Conservation (phyloP, 35 echinoderm and acorn worm genomes). For the Diadema setosum region DNA sequence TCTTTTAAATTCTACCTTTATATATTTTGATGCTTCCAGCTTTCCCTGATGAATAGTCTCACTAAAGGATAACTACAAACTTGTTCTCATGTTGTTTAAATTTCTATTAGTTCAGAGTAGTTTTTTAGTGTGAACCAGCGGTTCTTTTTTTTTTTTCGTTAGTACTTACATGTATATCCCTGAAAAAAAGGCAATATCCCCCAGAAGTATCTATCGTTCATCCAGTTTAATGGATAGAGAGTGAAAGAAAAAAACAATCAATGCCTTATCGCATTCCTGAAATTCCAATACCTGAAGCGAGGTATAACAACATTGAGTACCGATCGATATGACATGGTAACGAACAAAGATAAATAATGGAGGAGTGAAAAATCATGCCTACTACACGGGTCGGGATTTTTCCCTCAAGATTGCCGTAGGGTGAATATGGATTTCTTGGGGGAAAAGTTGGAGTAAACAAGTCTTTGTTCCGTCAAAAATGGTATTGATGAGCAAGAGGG, state of each 20-base stretch:
- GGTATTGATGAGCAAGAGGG: not conserved
- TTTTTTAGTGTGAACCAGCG: not conserved
- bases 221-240: too few relatives aligned
- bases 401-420: not conserved
- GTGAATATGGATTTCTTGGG: not conserved
- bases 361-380: conserved; percentile 1
- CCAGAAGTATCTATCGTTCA: too few relatives aligned
- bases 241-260: not conserved
- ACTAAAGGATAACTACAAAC: too few relatives aligned
- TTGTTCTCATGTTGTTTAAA: too few relatives aligned
- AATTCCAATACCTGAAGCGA: not conserved
- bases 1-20: too few relatives aligned
- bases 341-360: not conserved
- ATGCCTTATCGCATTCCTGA: not conserved
- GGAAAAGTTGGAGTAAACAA: not conserved
- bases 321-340: not conserved
- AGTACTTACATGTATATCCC: too few relatives aligned
- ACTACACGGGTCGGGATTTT: not conserved
- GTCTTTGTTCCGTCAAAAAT: not conserved
- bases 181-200: too few relatives aligned
- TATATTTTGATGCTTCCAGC: too few relatives aligned
- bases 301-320: not conserved
- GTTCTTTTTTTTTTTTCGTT: too few relatives aligned
- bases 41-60: too few relatives aligned
- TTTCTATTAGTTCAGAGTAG: too few relatives aligned